Percentiles rank a stretch among this genome's conserved stretches.
These are phyloP conservation scores for Lophius piscatorius DNA, from an alignment of 2,113 vertebrate genomes.

Conservation along the genomic window DNA sequence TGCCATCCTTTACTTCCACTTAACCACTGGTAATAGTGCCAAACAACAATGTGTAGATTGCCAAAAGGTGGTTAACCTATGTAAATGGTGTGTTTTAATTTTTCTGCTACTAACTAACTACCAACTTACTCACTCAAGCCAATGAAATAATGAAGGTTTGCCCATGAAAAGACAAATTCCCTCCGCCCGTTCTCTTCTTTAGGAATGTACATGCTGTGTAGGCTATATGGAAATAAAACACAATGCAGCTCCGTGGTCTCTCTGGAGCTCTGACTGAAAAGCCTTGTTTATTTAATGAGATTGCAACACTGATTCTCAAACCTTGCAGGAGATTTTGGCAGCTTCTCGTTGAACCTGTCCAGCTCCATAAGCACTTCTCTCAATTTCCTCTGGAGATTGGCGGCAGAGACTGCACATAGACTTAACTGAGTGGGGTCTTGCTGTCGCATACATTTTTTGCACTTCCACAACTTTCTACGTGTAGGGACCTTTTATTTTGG, in stretches of 20 bases:
- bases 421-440: constrained; percentile 34
- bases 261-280: constrained; percentile 37
- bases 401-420: constrained; percentile 21
- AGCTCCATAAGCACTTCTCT: constrained; percentile 56
- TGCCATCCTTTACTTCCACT: background rate
- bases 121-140: too few relatives aligned
- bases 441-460: constrained; percentile 51
- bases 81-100: too few relatives aligned
- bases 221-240: constrained; percentile 27
- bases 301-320: constrained; percentile 59
- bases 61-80: too few relatives aligned
- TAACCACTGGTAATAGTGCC: background rate
- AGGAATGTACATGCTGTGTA: constrained; percentile 8
- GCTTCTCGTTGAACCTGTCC: constrained; percentile 51
- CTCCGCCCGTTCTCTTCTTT: constrained; percentile 1
- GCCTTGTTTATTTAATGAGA: constrained; percentile 64
- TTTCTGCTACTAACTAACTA: too few relatives aligned
- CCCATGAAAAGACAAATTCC: background rate
- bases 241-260: constrained; percentile 17
- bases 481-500: constrained; percentile 27
- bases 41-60: background rate
- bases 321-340: constrained; percentile 59
- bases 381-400: constrained; percentile 49
- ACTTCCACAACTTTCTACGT: constrained; percentile 23
- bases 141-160: constrained; percentile 7